Evolutionary conservation across 2,888 invertebrate species (phyloP), one percentile per base, ranked within the genome.

Genomic region (Argyra leucocephala): DNA sequence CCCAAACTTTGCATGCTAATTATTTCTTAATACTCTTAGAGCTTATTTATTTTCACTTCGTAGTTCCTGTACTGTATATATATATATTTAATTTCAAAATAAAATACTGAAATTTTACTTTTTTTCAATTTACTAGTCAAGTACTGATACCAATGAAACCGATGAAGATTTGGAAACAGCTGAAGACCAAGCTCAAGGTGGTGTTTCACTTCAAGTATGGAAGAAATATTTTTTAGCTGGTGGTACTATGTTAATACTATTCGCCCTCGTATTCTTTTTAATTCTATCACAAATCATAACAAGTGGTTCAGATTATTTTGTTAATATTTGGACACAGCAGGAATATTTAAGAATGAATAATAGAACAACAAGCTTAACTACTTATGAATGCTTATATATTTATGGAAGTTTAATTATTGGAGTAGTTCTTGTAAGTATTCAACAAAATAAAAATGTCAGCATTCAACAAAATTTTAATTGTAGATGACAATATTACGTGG

Each of bases 271-370:
- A 0, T 36, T 81, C 1, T 74, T 84, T 0, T 81, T 83, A 72
- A 7, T 85, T 9, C 22, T 84, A n/a, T 81, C 85, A 0, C 86
- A 86, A 76, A 69, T 78, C 1, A 74, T 82, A 1, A 84, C 83
- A 48, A 86, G 84, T 70, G 83, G 82, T 1, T 82, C 82, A 0
- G 88, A 88, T 70, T 86, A 81, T 69, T 88, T 86, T 77, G 81
- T 86, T 0, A 84, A 83, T 66, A 83, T 82, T 69, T 87, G 86
- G 86, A 78, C 80, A 0, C 76, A 78, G 64, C 78, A 80, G 67
- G 80, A 80, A 69, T 74, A 76, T 69, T 70, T 76, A 36, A 70
- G 79, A 36, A 71, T 73, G 0, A 69, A 71, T 5, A 74, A 74
- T 21, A 72, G 75, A 68, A 69, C 74, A 5, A 76, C 79, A 10